Base-by-base conservation (phyloP, 2,888 invertebrate species). In the Linyphia triangularis region DNA sequence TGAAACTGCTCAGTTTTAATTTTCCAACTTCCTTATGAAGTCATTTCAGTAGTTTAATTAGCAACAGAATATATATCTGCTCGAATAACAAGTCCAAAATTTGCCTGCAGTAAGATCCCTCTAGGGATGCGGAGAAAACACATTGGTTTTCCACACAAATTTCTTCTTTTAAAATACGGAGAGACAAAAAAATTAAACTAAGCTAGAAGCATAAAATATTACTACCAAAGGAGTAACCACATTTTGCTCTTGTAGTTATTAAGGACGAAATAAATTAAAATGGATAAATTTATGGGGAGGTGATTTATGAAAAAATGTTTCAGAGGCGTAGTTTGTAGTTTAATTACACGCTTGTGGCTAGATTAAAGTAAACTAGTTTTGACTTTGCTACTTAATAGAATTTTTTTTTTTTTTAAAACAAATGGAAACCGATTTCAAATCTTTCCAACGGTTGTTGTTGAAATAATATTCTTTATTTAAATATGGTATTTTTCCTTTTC, bases 311-410 rank as follows among this genome's bases (percentile, higher is more conserved):
- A 75, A 30, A 59, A 61, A 33, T 28, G 59, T 33, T 33, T 24
- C 22, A 37, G 37, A 61, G 26, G 9, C 10, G 13, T 24, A 59
- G 33, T 26, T 33, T 16, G 33, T n/a, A 19, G 13, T 75, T 75
- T 75, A 59, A 75, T 75, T 75, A 75, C 16, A 75, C 33, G 75
- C 59, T 33, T 75, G 59, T 75, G 33, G 59, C 22, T 75, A 59
- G 51, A 57, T 33, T 75, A 75, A 59, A 75, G 22, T 9, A 24
- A 0, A 33, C 13, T 4, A 13, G 13, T 37, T 9, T 26, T 59
- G 37, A 75, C 57, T 57, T 16, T 13, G 40, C 37, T 69, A 59
- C 40, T 19, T 59, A 24, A 59, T 59, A 19, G 59, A 19, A 59
- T 24, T 24, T 59, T 22, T 19, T 24, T 19, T 16, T 59, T 19